These are phyloP conservation scores for Branchinecta sandiegonensis DNA, from an alignment of 2,888 invertebrate species.

Conservation along the genomic window DNA sequence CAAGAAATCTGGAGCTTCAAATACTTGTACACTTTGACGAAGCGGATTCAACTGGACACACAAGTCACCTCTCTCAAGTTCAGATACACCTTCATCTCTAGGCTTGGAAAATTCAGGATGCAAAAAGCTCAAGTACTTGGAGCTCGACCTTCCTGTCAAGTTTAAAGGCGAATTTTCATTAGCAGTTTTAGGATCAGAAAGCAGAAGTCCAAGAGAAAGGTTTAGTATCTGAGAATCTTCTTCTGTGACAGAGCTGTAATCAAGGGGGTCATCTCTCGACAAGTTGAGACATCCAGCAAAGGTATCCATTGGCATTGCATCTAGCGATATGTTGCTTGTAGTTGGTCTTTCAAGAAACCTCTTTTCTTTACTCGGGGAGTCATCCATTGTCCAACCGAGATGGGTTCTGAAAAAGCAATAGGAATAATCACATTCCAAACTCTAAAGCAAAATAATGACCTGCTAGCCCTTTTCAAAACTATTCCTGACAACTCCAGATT, in stretches of 20 bases:
- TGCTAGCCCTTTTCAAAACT: too few species aligned
- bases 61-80: neutral
- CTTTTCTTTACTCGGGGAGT: too few species aligned
- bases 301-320: too few species aligned
- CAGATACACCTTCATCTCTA: neutral
- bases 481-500: too few species aligned
- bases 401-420: too few species aligned
- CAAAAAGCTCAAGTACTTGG: neutral
- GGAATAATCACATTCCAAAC: too few species aligned
- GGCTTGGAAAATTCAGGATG: neutral
- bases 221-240: neutral
- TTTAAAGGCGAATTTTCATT: slow-evolving; percentile 13
- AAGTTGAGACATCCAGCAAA: neutral
- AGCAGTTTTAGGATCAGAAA: neutral
- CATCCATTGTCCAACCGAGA: too few species aligned
- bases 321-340: too few species aligned
- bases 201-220: neutral
- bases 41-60: neutral
- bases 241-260: neutral
- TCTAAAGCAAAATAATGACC: too few species aligned
- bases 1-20: slow-evolving; percentile 23
- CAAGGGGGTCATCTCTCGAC: neutral
- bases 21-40: slow-evolving; percentile 17
- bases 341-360: too few species aligned
- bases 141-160: neutral